phyloP scores from a whole-genome alignment of 35 echinoderm and acorn worm genomes.

The Acanthaster planci region DNA sequence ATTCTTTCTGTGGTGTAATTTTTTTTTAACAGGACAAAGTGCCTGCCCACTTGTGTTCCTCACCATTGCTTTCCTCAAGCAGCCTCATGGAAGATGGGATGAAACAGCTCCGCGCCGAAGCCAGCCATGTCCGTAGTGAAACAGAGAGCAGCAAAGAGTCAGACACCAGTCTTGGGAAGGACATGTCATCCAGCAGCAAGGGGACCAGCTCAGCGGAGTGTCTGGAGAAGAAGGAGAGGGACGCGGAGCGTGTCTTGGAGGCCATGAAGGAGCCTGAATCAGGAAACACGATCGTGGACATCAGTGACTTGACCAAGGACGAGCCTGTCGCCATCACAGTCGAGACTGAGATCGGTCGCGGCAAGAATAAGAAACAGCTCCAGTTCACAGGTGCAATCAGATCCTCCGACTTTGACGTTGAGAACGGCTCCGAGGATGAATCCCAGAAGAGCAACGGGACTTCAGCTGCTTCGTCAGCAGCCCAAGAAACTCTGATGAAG shows the following conservation, averaged over 20 bases:
- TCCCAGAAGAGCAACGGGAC: not conserved
- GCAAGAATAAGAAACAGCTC: constrained; percentile 23
- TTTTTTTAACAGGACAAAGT: constrained; percentile 46
- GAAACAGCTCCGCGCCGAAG: constrained; percentile 59
- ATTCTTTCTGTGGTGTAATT: constrained; percentile 27
- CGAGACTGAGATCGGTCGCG: not conserved
- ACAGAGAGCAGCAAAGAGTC: constrained; percentile 72
- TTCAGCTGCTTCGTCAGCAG: not conserved
- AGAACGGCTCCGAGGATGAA: constrained; percentile 2
- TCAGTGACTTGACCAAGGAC: not conserved
- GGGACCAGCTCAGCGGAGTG: not conserved
- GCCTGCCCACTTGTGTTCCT: constrained; percentile 72
- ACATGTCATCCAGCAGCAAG: not conserved
- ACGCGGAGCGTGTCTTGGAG: not conserved
- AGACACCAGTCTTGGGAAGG: constrained; percentile 16
- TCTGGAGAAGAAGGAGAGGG: not conserved
- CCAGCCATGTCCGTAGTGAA: constrained; percentile 24
- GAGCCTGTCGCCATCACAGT: constrained; percentile 5
- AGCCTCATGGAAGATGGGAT: constrained; percentile 80
- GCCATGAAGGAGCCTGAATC: not conserved
- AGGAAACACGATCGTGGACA: not conserved
- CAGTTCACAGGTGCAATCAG: not conserved
- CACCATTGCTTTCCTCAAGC: constrained; percentile 56
- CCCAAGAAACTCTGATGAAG: not conserved
- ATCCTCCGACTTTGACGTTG: not conserved